phyloP scores from a whole-genome alignment of 2,888 invertebrate genomes.

The Seira musarum region DNA sequence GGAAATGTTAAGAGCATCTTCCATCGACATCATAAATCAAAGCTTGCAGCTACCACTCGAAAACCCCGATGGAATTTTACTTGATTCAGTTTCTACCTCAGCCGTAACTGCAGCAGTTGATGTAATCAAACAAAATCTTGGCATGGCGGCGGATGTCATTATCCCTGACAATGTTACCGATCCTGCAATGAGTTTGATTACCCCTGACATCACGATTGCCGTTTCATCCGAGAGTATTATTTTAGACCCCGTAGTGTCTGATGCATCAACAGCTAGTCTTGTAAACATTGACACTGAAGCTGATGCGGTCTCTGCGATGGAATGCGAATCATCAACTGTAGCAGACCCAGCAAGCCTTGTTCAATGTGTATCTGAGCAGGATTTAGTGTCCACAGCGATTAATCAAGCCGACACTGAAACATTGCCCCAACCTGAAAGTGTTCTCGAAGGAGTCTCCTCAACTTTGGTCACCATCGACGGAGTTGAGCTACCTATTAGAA shows the following conservation, averaged over 20 bases:
- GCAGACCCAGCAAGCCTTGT: slow-evolving; percentile 1
- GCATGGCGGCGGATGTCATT: background rate
- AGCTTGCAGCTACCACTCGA: background rate
- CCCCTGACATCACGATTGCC: background rate
- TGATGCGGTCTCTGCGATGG: slow-evolving; percentile 8
- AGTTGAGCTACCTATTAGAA: background rate
- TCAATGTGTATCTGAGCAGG: slow-evolving; percentile 10
- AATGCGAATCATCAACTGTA: slow-evolving; percentile 26
- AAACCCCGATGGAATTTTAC: background rate
- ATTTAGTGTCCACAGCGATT: background rate
- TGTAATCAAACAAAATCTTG: background rate
- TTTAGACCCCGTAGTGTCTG: background rate
- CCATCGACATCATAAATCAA: slow-evolving; percentile 15
- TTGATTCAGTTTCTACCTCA: slow-evolving; percentile 27
- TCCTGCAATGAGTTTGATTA: background rate
- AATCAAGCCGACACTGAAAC: background rate
- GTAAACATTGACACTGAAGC: background rate
- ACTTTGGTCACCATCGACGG: slow-evolving; percentile 21
- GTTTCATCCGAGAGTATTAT: slow-evolving; percentile 20
- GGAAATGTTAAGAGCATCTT: slow-evolving; percentile 1
- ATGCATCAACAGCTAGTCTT: background rate
- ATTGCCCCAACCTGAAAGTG: background rate
- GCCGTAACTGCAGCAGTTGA: slow-evolving; percentile 1
- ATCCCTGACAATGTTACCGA: slow-evolving; percentile 21
- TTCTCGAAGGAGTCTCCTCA: slow-evolving; percentile 22